phyloP scores from a whole-genome alignment of 2,888 invertebrate genomes.

The Tiliacea citrago region DNA sequence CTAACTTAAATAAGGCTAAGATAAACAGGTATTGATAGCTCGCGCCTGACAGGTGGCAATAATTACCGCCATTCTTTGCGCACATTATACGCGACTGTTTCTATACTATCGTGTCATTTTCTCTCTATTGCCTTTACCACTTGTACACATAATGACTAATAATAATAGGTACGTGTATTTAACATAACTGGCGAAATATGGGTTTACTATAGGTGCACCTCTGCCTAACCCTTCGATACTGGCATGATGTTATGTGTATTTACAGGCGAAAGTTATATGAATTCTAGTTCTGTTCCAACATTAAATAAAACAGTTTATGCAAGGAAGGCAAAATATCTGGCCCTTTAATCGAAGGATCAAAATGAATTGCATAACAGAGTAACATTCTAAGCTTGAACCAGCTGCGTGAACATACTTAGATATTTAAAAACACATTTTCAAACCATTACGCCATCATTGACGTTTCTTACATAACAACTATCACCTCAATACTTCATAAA shows the following conservation, averaged over 20 bases:
- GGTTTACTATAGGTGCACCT: too few relatives aligned
- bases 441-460: constrained; percentile 20
- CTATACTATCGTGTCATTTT: constrained; percentile 41
- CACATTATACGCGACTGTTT: constrained; percentile 11
- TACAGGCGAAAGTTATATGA: not conserved
- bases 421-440: constrained; percentile 39
- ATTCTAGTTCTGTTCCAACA: not conserved
- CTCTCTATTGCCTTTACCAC: constrained; percentile 15
- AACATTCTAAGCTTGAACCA: not conserved
- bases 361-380: not conserved
- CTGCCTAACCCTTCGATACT: too few relatives aligned
- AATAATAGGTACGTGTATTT: not conserved
- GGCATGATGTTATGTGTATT: not conserved
- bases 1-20: not conserved
- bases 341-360: not conserved
- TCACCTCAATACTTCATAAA: constrained; percentile 56
- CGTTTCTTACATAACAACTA: constrained; percentile 27
- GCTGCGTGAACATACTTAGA: not conserved
- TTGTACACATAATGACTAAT: constrained; percentile 3
- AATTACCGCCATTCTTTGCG: constrained; percentile 45
- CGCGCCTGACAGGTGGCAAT: constrained; percentile 29
- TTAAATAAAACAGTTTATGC: not conserved
- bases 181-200: too few relatives aligned
- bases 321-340: not conserved
- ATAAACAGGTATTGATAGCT: constrained; percentile 2